Conservation (phyloP, 2,113 vertebrate species). For the Rhizomys pruinosus region DNA sequence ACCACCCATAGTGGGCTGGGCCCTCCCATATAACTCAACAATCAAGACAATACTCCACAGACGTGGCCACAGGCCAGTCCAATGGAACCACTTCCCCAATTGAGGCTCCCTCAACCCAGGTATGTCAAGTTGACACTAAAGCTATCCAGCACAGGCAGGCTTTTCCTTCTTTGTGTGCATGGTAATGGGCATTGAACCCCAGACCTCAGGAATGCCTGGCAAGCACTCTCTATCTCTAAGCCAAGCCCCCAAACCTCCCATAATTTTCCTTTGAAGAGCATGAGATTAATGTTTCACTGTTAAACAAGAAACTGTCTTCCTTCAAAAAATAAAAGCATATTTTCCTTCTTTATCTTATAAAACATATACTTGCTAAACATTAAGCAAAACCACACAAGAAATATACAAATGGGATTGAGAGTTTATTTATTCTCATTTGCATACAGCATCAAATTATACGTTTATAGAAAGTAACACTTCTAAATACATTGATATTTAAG, state of each 20-base stretch:
- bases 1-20: too few relatives aligned
- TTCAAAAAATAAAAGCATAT: neutral
- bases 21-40: too few relatives aligned
- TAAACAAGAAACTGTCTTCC: conserved; percentile 43
- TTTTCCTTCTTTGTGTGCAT: neutral
- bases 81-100: too few relatives aligned
- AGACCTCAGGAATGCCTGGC: neutral
- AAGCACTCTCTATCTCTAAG: neutral
- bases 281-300: neutral
- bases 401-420: neutral
- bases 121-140: too few relatives aligned
- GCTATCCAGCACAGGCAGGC: too few relatives aligned
- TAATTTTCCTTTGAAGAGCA: conserved; percentile 14
- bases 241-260: neutral
- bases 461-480: conserved; percentile 5
- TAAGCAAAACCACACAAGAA: conserved; percentile 33
- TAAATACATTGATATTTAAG: conserved; percentile 21
- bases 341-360: conserved; percentile 33
- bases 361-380: conserved; percentile 19
- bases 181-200: neutral
- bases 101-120: too few relatives aligned
- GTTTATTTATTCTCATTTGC: conserved; percentile 13
- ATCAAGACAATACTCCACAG: too few relatives aligned
- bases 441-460: neutral
- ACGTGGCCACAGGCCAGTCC: too few relatives aligned